Percentiles rank a stretch among this genome's conserved stretches.
These are phyloP conservation scores for Andrena bicolor DNA, from an alignment of 2,888 invertebrate genomes.

Conservation along the genomic window DNA sequence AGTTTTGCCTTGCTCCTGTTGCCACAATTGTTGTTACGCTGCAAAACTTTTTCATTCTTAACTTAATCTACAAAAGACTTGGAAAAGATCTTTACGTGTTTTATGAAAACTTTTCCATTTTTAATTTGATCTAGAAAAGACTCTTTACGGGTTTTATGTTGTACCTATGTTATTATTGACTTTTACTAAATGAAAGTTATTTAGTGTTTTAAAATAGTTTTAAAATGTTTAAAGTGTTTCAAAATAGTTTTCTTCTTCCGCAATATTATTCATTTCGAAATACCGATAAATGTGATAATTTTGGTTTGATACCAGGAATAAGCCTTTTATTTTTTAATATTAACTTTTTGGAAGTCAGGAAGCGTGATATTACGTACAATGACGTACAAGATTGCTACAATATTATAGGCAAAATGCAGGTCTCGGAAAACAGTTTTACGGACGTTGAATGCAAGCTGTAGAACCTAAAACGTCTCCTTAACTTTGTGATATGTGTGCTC, in stretches of 20 bases:
- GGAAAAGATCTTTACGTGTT: no score
- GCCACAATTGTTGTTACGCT: not conserved
- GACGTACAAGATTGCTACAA: not conserved
- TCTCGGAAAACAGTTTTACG: conserved; percentile 23
- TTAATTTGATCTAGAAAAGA: no score
- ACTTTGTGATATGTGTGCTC: conserved; percentile 32
- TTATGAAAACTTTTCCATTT: no score
- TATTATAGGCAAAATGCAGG: not conserved
- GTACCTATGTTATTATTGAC: no score
- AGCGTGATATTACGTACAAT: not conserved
- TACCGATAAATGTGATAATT: not conserved
- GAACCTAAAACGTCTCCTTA: conserved; percentile 40
- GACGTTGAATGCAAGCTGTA: conserved; percentile 30
- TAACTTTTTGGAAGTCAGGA: not conserved
- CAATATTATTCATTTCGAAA: not conserved
- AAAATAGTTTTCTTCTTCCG: no score
- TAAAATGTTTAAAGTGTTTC: no score
- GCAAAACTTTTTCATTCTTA: no score
- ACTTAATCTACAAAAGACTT: no score
- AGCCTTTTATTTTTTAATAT: not conserved
- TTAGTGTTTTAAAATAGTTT: no score
- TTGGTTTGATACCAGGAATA: no score
- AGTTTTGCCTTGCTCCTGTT: not conserved
- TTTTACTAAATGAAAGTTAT: no score
- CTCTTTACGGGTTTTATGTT: no score